phyloP scores from a whole-genome alignment of 2,888 invertebrate genomes.

The Callosobruchus maculatus region DNA sequence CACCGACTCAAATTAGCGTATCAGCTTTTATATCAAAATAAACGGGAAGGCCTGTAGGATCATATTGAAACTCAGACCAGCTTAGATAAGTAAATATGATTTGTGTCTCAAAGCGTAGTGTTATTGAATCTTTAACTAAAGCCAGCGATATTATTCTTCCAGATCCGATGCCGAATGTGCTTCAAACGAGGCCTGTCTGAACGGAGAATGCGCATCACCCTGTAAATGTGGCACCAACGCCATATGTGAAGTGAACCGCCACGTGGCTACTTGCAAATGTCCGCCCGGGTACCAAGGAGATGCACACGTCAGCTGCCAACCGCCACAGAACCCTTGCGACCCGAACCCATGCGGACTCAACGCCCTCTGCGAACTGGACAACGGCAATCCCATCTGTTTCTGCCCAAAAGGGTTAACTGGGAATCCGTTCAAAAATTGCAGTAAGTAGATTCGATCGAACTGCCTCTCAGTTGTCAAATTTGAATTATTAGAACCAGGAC shows the following conservation, averaged over 20 bases:
- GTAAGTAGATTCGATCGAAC: conserved; percentile 64
- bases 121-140: too few relatives aligned
- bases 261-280: conserved; percentile 78
- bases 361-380: conserved; percentile 79
- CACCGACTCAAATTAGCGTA: too few relatives aligned
- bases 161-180: conserved; percentile 66
- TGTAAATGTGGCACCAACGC: conserved; percentile 78
- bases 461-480: too few relatives aligned
- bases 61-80: too few relatives aligned
- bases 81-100: too few relatives aligned
- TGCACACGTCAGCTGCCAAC: conserved; percentile 66
- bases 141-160: conserved; percentile 24
- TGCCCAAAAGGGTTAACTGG: conserved; percentile 88
- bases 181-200: conserved; percentile 71
- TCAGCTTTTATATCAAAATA: too few relatives aligned
- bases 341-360: conserved; percentile 86
- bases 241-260: conserved; percentile 76
- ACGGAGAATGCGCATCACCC: conserved; percentile 72
- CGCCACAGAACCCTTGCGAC: conserved; percentile 73
- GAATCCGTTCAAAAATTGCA: conserved; percentile 86
- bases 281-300: conserved; percentile 77
- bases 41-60: too few relatives aligned
- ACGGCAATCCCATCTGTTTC: conserved; percentile 83
- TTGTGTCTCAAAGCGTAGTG: too few relatives aligned
- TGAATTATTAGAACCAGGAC: too few relatives aligned